phyloP scores from a whole-genome alignment of 2,888 invertebrate species.

The Cabera pusaria region DNA sequence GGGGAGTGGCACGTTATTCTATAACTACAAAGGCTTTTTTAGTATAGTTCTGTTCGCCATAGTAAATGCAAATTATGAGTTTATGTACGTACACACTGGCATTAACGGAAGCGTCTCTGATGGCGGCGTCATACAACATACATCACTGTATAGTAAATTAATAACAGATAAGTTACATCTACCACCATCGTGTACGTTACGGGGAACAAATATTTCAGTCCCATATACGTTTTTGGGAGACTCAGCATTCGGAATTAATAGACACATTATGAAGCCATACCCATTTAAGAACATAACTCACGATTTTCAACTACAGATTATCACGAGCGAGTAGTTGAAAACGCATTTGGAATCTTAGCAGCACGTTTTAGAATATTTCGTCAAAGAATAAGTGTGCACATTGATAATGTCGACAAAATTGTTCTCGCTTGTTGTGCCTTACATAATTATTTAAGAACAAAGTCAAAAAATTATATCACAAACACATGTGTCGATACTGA shows the following conservation, averaged over 20 bases:
- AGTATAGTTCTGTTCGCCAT: slow-evolving; percentile 30
- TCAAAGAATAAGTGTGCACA: slow-evolving; percentile 17
- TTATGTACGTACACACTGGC: slow-evolving; percentile 31
- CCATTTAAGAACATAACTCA: neutral
- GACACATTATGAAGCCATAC: neutral
- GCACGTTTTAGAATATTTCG: slow-evolving; percentile 5
- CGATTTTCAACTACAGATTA: slow-evolving; percentile 1
- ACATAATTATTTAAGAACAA: slow-evolving; percentile 43
- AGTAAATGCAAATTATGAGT: slow-evolving; percentile 37
- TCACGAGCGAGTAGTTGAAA: neutral
- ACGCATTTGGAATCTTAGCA: slow-evolving; percentile 1
- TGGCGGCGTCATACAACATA: slow-evolving; percentile 32
- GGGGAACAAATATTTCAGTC: too few relatives aligned
- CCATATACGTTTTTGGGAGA: neutral
- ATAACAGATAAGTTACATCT: too few relatives aligned
- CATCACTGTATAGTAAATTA: neutral
- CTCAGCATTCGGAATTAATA: neutral
- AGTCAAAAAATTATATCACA: slow-evolving; percentile 18
- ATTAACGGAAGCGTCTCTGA: slow-evolving; percentile 35
- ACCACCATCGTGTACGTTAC: too few relatives aligned
- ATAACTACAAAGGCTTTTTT: slow-evolving; percentile 24
- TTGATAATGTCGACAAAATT: slow-evolving; percentile 21
- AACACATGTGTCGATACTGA: slow-evolving; percentile 18
- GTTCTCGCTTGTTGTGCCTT: slow-evolving; percentile 24
- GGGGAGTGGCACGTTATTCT: slow-evolving; percentile 31